phyloP scores from a whole-genome alignment of 2,797 vertebrate species.

The Oceanodroma leucorhoa region DNA sequence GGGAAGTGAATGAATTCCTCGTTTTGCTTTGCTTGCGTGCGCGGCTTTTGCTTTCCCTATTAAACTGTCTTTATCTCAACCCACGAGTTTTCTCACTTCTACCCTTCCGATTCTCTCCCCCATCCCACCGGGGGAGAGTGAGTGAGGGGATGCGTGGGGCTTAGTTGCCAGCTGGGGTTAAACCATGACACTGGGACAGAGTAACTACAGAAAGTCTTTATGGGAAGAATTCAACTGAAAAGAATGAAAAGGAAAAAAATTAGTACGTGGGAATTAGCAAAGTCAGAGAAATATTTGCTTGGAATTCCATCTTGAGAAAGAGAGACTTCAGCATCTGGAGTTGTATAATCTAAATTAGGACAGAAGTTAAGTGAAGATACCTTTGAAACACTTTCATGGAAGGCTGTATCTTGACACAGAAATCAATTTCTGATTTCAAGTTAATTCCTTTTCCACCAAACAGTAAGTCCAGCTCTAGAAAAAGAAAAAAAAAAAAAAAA shows the following conservation, averaged over 20 bases:
- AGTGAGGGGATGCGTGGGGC: fast-evolving
- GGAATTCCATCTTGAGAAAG: background rate
- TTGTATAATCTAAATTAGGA: background rate
- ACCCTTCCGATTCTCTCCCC: background rate
- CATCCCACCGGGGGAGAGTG: background rate
- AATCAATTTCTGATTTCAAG: background rate
- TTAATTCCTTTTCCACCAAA: background rate
- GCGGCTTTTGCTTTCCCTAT: background rate
- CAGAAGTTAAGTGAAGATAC: background rate
- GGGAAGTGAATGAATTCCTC: background rate
- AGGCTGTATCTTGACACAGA: background rate
- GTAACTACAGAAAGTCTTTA: background rate
- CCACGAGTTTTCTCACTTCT: background rate
- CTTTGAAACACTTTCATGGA: background rate
- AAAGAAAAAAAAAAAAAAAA: background rate
- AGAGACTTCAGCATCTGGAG: background rate
- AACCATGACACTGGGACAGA: background rate
- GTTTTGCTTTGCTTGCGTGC: background rate
- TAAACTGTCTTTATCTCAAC: background rate
- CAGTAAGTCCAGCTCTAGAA: background rate
- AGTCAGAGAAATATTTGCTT: background rate
- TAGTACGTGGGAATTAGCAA: background rate
- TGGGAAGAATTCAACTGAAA: background rate
- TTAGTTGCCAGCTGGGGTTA: background rate
- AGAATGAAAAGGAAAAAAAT: background rate